phyloP scores from a whole-genome alignment of 2,113 vertebrate species.

The Heterotis niloticus region DNA sequence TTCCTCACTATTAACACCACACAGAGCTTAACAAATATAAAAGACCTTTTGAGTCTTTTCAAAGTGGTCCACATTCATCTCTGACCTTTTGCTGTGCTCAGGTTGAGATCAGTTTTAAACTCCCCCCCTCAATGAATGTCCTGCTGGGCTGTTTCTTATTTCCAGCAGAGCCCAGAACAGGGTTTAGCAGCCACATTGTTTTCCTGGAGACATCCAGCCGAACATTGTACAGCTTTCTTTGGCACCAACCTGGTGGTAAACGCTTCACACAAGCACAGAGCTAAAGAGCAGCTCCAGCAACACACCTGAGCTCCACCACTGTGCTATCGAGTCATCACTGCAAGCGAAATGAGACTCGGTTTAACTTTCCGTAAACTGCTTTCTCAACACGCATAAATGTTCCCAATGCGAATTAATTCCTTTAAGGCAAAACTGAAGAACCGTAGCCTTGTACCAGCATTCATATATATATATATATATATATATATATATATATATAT shows the following conservation, averaged over 20 bases:
- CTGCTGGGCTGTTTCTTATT: constrained; percentile 55
- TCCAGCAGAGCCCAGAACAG: constrained; percentile 50
- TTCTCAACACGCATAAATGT: background rate
- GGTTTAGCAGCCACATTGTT: constrained; percentile 47
- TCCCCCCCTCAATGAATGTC: constrained; percentile 31
- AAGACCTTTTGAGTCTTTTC: background rate
- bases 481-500: too few relatives aligned
- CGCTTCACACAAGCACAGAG: too few relatives aligned
- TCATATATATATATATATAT: background rate
- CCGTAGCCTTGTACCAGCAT: background rate
- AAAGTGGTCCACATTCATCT: background rate
- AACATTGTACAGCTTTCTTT: constrained; percentile 26
- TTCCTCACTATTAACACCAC: too few relatives aligned
- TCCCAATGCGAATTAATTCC: background rate
- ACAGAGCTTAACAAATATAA: background rate
- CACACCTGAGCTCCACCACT: background rate
- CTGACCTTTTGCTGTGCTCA: constrained; percentile 17
- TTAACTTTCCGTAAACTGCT: background rate
- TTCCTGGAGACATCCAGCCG: constrained; percentile 34
- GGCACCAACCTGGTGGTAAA: background rate
- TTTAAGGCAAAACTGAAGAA: background rate
- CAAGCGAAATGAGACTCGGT: too few relatives aligned
- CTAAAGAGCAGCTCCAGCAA: background rate
- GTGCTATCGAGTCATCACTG: background rate
- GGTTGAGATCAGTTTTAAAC: background rate